Conservation (phyloP, 2,888 invertebrate genomes). For the Allacma fusca region DNA sequence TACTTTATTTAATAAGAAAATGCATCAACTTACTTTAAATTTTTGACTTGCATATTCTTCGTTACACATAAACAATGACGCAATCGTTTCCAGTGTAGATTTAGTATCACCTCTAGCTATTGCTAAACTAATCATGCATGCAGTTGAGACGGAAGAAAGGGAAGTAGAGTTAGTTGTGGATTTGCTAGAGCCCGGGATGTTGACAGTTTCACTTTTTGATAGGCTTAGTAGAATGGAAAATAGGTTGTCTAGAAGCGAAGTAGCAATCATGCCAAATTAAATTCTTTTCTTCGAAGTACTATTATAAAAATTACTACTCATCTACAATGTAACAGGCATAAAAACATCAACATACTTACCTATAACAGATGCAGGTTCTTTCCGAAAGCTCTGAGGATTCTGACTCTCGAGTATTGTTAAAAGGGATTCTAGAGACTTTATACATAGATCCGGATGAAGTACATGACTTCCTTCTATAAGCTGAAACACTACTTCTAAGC, state of each 20-base stretch:
- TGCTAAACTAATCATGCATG: conserved; percentile 89
- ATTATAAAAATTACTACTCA: not conserved
- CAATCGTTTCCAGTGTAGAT: conserved; percentile 84
- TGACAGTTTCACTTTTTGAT: conserved; percentile 59
- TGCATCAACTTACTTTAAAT: conserved; percentile 51
- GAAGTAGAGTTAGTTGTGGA: conserved; percentile 72
- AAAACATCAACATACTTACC: conserved; percentile 64
- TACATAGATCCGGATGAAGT: conserved; percentile 84
- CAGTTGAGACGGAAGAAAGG: conserved; percentile 87
- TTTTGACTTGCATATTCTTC: conserved; percentile 56
- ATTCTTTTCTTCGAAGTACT: not conserved
- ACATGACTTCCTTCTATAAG: conserved; percentile 86
- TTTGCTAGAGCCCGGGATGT: conserved; percentile 67
- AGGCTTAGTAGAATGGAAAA: conserved; percentile 56
- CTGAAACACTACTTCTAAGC: conserved; percentile 86
- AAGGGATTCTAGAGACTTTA: conserved; percentile 84
- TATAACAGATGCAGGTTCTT: conserved; percentile 80
- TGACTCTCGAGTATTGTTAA: conserved; percentile 91
- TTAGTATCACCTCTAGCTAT: conserved; percentile 94
- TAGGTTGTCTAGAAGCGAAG: conserved; percentile 53
- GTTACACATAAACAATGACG: conserved; percentile 84
- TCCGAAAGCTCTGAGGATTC: conserved; percentile 82
- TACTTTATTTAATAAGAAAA: no score
- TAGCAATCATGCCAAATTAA: conserved; percentile 7
- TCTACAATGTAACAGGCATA: no score